Conservation (phyloP, 2,113 vertebrate genomes). For the Sander lucioperca region DNA sequence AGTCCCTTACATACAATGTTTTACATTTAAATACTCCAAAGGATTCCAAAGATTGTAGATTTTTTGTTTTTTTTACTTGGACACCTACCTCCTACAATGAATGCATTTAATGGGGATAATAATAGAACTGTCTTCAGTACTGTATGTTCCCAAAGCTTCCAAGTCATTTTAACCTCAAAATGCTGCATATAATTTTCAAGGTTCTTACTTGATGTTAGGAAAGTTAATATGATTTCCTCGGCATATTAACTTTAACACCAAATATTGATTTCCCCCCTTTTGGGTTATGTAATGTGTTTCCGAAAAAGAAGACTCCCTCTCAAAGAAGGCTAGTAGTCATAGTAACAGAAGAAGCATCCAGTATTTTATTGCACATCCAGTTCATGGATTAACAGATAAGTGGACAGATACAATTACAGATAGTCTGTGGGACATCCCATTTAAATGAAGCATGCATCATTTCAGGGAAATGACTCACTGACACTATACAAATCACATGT, state of each 20-base stretch:
- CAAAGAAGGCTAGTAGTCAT: too few species aligned
- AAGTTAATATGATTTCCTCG: too few species aligned
- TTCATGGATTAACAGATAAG: neutral
- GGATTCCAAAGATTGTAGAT: neutral
- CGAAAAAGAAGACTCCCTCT: too few species aligned
- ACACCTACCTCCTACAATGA: neutral
- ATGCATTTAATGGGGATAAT: neutral
- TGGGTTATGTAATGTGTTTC: too few species aligned
- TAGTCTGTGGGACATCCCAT: neutral
- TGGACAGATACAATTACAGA: neutral
- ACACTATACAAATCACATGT: constrained; percentile 29
- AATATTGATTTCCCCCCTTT: too few species aligned
- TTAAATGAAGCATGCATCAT: neutral
- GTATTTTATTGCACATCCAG: neutral
- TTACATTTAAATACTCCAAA: neutral
- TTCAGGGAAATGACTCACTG: neutral
- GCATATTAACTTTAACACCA: too few species aligned
- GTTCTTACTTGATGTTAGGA: too few species aligned
- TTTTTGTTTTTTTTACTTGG: neutral
- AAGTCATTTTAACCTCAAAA: too few species aligned
- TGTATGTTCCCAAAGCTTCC: too few species aligned
- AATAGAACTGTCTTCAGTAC: neutral
- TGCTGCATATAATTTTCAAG: too few species aligned
- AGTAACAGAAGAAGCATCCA: neutral
- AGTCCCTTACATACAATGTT: neutral